phyloP scores from a whole-genome alignment of 2,113 vertebrate species.

The Ctenomys sociabilis region DNA sequence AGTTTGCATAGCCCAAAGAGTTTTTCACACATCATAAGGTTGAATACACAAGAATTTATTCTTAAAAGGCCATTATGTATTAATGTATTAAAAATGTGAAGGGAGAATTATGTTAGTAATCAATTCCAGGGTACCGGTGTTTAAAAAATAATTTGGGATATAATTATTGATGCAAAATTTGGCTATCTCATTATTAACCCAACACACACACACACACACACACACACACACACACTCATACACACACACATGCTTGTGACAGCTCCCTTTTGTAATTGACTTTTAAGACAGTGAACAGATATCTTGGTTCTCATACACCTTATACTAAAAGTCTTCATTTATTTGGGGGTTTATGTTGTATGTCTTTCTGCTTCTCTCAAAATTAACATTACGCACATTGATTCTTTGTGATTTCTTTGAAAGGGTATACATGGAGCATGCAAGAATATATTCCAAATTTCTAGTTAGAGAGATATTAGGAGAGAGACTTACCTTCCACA shows the following conservation, averaged over 20 bases:
- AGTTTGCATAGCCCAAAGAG: neutral
- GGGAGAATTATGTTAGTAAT: neutral
- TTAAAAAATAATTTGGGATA: neutral
- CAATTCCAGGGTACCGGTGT: neutral
- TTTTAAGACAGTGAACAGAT: neutral
- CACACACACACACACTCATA: neutral
- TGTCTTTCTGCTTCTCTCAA: neutral
- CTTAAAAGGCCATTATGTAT: neutral
- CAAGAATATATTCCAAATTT: neutral
- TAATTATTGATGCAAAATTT: constrained; percentile 10
- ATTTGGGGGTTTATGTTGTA: neutral
- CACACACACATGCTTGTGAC: neutral
- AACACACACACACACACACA: neutral
- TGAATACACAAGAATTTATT: neutral
- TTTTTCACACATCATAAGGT: neutral
- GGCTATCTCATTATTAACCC: neutral
- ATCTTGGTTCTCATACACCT: neutral
- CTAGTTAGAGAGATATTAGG: neutral
- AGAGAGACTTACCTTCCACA: neutral
- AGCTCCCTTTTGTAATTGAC: neutral
- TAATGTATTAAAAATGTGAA: neutral
- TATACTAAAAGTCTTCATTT: neutral
- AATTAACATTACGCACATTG: neutral
- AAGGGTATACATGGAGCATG: neutral
- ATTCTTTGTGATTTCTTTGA: constrained; percentile 8